These are phyloP conservation scores for Leiothrix lutea DNA, from an alignment of 2,113 vertebrate species.

Conservation along the genomic window DNA sequence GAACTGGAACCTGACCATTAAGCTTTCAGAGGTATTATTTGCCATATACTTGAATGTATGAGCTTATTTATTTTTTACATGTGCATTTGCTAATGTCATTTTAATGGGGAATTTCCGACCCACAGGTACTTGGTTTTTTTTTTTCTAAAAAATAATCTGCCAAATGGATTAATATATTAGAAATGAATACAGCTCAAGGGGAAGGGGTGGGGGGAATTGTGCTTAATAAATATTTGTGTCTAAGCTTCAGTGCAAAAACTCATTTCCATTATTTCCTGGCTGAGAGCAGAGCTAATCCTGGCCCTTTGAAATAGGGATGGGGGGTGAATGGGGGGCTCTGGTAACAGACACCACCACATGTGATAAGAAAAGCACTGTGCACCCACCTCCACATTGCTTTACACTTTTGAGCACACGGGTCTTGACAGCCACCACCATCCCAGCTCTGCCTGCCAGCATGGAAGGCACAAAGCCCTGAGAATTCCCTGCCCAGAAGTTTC, in stretches of 20 bases:
- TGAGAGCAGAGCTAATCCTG: background rate
- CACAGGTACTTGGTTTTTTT: constrained; percentile 57
- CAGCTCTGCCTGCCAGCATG: background rate
- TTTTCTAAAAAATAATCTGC: constrained; percentile 66
- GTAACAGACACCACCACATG: fast-evolving
- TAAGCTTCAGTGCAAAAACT: background rate
- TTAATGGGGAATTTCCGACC: constrained; percentile 51
- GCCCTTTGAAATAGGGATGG: background rate
- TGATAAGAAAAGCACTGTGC: background rate
- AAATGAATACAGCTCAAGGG: background rate
- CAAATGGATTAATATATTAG: constrained; percentile 61
- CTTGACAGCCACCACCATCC: background rate
- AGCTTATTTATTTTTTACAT: constrained; percentile 73
- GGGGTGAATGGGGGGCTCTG: background rate
- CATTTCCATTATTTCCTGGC: background rate
- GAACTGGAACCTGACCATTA: constrained; percentile 37
- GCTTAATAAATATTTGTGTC: constrained; percentile 72
- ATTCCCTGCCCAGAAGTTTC: background rate
- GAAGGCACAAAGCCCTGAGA: background rate
- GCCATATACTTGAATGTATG: constrained; percentile 69
- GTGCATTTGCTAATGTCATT: constrained; percentile 62
- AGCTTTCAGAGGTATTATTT: constrained; percentile 48
- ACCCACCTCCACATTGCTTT: background rate
- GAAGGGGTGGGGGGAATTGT: background rate
- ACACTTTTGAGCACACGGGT: fast-evolving